Evolutionary conservation across 2,113 vertebrate genomes (phyloP).

Genomic region (Hydrolagus affinis): DNA sequence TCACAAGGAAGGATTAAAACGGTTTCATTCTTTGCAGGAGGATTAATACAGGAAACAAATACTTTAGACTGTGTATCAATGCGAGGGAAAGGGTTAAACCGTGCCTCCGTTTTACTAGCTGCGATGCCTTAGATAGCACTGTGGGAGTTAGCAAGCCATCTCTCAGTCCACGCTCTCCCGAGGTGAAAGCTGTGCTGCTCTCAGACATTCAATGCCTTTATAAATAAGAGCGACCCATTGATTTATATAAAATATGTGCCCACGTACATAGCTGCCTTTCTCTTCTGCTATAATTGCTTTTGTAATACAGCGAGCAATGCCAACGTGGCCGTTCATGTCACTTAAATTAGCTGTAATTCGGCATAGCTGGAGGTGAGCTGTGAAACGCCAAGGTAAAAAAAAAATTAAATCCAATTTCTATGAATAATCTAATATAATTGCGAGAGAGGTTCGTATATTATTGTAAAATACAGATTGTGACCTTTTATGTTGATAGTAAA

Average conservation of each 20-base stretch:
- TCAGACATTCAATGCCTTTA: not conserved
- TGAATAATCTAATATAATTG: not conserved
- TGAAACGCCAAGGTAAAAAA: not conserved
- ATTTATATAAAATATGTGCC: not conserved
- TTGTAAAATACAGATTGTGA: conserved; percentile 9
- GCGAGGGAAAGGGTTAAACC: too few species aligned
- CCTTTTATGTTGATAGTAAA: conserved; percentile 16
- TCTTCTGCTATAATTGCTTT: not conserved
- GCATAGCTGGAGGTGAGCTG: not conserved
- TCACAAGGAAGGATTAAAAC: not conserved
- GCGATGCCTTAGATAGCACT: too few species aligned
- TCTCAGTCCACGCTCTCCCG: too few species aligned
- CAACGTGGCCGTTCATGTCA: too few species aligned
- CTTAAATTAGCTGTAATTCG: not conserved
- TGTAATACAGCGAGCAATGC: not conserved
- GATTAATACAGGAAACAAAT: not conserved
- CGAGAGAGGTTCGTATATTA: not conserved
- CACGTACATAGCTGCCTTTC: not conserved
- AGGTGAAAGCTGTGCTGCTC: not conserved
- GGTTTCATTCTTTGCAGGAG: not conserved
- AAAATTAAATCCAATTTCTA: conserved; percentile 1
- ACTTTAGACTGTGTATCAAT: not conserved
- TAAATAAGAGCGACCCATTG: not conserved
- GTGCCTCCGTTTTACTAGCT: not conserved
- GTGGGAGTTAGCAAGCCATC: too few species aligned